These are phyloP conservation scores for Apostichopus leukothele DNA, from an alignment of 53 echinoderm and acorn worm species.

Conservation along the genomic window DNA sequence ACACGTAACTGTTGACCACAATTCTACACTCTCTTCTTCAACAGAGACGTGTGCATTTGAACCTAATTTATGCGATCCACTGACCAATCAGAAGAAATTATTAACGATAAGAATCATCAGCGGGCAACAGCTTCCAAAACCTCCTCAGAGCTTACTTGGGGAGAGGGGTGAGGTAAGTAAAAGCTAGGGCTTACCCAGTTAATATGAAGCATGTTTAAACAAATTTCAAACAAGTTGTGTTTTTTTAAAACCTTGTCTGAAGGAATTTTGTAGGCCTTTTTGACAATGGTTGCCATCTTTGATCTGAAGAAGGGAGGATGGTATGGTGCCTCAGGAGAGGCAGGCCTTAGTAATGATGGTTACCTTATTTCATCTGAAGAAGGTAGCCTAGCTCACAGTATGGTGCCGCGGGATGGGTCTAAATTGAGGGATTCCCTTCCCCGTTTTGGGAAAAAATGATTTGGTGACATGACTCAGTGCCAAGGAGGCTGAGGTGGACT, in stretches of 20 bases:
- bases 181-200: too few relatives aligned
- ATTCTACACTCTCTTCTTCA: not conserved
- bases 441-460: too few relatives aligned
- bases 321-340: not conserved
- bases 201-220: too few relatives aligned
- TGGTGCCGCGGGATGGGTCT: too few relatives aligned
- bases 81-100: conserved; percentile 73
- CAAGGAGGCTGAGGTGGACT: too few relatives aligned
- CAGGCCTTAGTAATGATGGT: not conserved
- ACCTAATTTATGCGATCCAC: conserved; percentile 68
- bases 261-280: not conserved
- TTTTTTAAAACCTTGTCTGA: not conserved
- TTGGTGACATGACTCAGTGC: too few relatives aligned
- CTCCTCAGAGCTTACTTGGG: conserved; percentile 95
- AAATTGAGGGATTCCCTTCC: too few relatives aligned
- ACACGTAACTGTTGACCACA: too few relatives aligned
- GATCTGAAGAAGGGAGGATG: not conserved
- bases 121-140: conserved; percentile 97
- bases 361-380: too few relatives aligned
- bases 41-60: conserved; percentile 80
- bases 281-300: not conserved
- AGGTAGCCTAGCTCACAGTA: too few relatives aligned
- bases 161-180: conserved; percentile 87
- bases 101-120: conserved; percentile 85
- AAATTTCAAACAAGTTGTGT: not conserved